Evolutionary conservation across 2,888 invertebrate species (phyloP).

Genomic region (Argyresthia albistria): DNA sequence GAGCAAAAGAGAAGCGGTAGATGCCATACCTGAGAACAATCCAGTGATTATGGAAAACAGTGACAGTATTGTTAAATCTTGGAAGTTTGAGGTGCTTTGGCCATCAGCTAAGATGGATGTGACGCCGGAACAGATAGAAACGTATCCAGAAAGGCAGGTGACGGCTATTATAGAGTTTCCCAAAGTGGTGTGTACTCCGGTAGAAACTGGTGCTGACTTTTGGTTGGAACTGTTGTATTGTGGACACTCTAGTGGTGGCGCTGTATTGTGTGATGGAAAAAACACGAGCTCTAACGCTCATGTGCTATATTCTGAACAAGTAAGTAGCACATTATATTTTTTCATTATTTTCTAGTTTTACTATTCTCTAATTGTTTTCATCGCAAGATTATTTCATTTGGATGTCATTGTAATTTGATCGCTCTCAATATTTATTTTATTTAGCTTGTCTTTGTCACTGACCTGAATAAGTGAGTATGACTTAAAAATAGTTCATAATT

Average conservation of each 20-base stretch:
- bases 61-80: constrained; percentile 56
- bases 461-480: too few species aligned
- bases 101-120: constrained; percentile 81
- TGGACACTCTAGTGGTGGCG: constrained; percentile 76
- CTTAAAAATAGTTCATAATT: too few species aligned
- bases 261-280: constrained; percentile 78
- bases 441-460: too few species aligned
- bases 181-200: constrained; percentile 77
- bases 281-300: constrained; percentile 69
- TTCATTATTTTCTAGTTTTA: too few species aligned
- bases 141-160: constrained; percentile 84
- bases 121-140: constrained; percentile 82
- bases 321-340: constrained; percentile 28
- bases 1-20: constrained; percentile 11
- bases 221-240: constrained; percentile 87
- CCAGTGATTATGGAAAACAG: constrained; percentile 48
- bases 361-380: too few species aligned
- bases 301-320: constrained; percentile 83
- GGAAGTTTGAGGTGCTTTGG: constrained; percentile 86
- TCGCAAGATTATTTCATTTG: too few species aligned
- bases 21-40: constrained; percentile 2
- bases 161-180: constrained; percentile 83
- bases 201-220: constrained; percentile 77
- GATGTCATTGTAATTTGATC: too few species aligned
- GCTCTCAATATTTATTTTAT: too few species aligned